Base-by-base conservation (phyloP, 2,888 invertebrate genomes). In the Orthosia incerta region DNA sequence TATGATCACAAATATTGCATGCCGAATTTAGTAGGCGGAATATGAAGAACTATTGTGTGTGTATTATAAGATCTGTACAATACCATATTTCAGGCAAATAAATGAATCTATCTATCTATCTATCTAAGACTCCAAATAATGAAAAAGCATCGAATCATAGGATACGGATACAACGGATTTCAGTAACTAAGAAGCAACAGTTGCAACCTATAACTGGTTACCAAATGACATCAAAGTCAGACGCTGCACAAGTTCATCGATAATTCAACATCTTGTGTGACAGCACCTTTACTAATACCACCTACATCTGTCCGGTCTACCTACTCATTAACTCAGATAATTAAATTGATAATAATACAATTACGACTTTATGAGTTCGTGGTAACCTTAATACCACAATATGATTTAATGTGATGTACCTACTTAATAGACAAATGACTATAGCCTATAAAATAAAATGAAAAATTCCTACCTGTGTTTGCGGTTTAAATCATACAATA, bases 321-420 rank as follows among this genome's bases (percentile, higher is more conserved):
- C 15, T 55, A 20, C 20, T 26, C 26, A 55, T 50, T 66, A 65
- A 48, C 46, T 48, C 11, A 45, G 60, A 65, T 48, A 60, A 59
- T 48, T 74, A 26, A 45, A 55, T 70, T 76, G 53, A 60, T 60
- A 76, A 60, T 23, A 74, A 61, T 48, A 64, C 13, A 57, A 64
- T 39, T 60, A 63, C 23, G 12, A 60, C 3, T 59, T 71, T 60
- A 59, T 18, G 69, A n/a, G 23, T 63, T 68, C 46, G 16, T 31
- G 20, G 39, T 76, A 50, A 45, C 55, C 13, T 31, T n/a, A 55
- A n/a, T 60, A 63, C 13, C 26, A 63, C n/a, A 31, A n/a, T 45
- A n/a, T 61, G 45, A 68, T 73, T 67, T n/a, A 73, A 31, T 50
- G 26, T 23, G 39, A 63, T 66, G 13, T n/a, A 39, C 39, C 51